A percentile compares a stretch with the other conserved stretches of the same genome.
Evolutionary conservation across 2,888 invertebrate species (phyloP).

Genomic region (Hermaeophaga mercurialis): DNA sequence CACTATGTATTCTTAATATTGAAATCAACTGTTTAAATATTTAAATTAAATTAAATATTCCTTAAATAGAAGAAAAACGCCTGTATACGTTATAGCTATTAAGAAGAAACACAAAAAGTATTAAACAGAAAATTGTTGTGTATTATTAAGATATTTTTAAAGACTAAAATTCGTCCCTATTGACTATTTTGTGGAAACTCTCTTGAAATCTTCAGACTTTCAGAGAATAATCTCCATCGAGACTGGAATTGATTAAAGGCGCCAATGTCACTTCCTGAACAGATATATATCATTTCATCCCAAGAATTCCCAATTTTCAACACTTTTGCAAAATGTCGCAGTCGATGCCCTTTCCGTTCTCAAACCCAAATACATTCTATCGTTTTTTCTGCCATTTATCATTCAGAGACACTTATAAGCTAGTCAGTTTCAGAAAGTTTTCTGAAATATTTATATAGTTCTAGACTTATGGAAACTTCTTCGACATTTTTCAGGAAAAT

Average conservation of each 20-base stretch:
- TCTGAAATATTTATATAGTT: neutral
- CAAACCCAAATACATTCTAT: neutral
- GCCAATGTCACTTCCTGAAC: constrained; percentile 8
- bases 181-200: constrained; percentile 1
- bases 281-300: constrained; percentile 12
- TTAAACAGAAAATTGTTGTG: too few species aligned
- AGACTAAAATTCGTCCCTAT: too few species aligned
- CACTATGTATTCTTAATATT: too few species aligned
- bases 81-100: too few species aligned
- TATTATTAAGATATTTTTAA: too few species aligned
- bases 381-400: constrained; percentile 10
- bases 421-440: neutral
- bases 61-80: too few species aligned
- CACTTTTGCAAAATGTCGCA: constrained; percentile 1
- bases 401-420: neutral
- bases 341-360: constrained; percentile 3
- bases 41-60: too few species aligned
- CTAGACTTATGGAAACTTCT: too few species aligned
- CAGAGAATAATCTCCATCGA: neutral
- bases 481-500: too few species aligned
- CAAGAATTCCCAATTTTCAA: constrained; percentile 6
- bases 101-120: too few species aligned
- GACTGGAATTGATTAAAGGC: constrained; percentile 15
- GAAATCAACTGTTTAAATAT: too few species aligned
- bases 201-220: neutral